A percentile compares a stretch with the other conserved stretches of the same genome.
Conservation (phyloP, 2,797 vertebrate species). For the Micrastur ruficollis region DNA sequence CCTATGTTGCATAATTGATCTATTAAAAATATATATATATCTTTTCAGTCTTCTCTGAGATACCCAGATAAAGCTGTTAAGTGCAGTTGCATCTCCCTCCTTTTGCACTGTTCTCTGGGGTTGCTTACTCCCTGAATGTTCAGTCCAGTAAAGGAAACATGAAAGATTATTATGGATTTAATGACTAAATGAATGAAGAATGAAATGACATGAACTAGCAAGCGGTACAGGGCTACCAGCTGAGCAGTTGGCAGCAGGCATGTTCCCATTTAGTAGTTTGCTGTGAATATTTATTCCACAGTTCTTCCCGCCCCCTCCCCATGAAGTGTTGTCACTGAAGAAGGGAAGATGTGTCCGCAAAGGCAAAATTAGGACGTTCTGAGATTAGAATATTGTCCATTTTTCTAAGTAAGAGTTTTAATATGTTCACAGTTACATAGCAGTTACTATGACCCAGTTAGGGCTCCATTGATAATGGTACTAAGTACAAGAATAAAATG, state of each 20-base stretch:
- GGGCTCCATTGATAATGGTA: conserved; percentile 13
- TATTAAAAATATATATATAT: not conserved
- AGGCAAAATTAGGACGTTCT: not conserved
- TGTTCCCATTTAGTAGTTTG: not conserved
- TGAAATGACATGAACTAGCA: not conserved
- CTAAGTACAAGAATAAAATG: conserved; percentile 30
- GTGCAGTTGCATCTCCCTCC: not conserved
- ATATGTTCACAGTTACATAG: not conserved
- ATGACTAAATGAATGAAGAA: not conserved
- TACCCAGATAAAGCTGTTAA: not conserved
- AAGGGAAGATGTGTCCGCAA: not conserved
- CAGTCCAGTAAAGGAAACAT: not conserved
- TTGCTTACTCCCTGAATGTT: not conserved
- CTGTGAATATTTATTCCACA: conserved; percentile 24
- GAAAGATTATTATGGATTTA: not conserved
- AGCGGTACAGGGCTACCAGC: not conserved
- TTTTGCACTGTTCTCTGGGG: not conserved
- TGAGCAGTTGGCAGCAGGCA: not conserved
- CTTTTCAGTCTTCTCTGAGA: not conserved
- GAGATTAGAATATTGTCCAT: not conserved
- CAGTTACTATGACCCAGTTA: not conserved
- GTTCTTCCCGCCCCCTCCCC: no score
- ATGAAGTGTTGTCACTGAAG: not conserved
- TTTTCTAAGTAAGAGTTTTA: not conserved
- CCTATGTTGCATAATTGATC: not conserved